Conservation (phyloP, 1,140 invertebrate genomes). For the Zophobas atratus region DNA sequence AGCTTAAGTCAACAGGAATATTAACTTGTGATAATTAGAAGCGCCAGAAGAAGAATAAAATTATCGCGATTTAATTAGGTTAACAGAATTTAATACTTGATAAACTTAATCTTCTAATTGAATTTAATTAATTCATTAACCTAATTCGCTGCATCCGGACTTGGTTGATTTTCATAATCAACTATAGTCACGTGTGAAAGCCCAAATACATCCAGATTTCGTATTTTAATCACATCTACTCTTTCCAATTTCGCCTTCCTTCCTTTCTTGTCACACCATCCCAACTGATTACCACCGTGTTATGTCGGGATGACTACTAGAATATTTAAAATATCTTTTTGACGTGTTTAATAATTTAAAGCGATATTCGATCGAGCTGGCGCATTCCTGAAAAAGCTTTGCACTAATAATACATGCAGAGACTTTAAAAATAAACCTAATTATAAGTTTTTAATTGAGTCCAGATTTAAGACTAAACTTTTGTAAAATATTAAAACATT, state of each 20-base stretch:
- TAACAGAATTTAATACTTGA: conserved; percentile 40
- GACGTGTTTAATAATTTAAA: conserved; percentile 28
- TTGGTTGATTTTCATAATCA: conserved; percentile 37
- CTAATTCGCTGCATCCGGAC: conserved; percentile 25
- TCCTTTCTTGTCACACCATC: conserved; percentile 40
- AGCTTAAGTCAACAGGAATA: conserved; percentile 22
- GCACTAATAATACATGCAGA: not conserved
- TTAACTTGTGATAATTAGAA: conserved; percentile 29
- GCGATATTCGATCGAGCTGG: not conserved
- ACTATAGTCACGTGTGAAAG: conserved; percentile 44
- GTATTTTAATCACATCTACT: conserved; percentile 51
- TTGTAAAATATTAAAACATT: conserved; percentile 21
- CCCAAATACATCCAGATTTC: conserved; percentile 34
- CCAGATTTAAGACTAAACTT: not conserved
- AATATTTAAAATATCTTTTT: conserved; percentile 40
- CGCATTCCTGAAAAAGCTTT: not conserved
- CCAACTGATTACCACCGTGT: conserved; percentile 16
- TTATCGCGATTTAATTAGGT: conserved; percentile 43
- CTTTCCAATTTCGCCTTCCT: conserved; percentile 43
- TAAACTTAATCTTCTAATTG: conserved; percentile 45
- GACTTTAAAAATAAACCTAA: conserved; percentile 25
- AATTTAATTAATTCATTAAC: conserved; percentile 41
- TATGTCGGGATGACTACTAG: conserved; percentile 8
- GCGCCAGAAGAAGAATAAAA: conserved; percentile 33
- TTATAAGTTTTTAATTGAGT: conserved; percentile 12